Conservation (phyloP, 1,140 invertebrate genomes). For the Neuroterus valhalla region DNA sequence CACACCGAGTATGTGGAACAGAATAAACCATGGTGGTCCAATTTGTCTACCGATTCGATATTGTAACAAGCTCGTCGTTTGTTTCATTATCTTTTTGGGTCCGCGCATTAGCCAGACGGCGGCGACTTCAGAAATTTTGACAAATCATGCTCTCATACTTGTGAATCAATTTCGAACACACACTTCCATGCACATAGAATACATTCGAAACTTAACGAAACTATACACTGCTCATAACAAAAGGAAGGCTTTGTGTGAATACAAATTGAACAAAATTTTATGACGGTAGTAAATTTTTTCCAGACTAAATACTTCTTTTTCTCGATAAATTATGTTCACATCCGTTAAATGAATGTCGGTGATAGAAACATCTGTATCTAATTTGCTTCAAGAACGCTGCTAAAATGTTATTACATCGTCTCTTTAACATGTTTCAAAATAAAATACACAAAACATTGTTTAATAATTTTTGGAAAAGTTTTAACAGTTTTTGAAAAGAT, state of each 20-base stretch:
- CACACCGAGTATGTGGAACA: constrained; percentile 53
- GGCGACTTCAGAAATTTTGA: constrained; percentile 14
- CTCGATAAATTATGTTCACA: neutral
- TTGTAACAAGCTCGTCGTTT: constrained; percentile 74
- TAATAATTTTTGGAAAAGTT: no score
- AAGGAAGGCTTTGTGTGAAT: neutral
- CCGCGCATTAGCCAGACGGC: neutral
- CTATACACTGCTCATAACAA: neutral
- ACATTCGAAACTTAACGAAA: no score
- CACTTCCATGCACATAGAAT: no score
- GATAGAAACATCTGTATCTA: neutral
- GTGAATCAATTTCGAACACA: constrained; percentile 2
- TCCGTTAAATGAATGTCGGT: constrained; percentile 6
- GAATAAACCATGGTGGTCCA: constrained; percentile 70
- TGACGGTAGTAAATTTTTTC: neutral
- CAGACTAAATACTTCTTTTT: neutral
- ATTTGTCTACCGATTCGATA: constrained; percentile 73
- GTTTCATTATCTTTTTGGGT: constrained; percentile 56
- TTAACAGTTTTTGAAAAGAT: no score
- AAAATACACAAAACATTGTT: no score
- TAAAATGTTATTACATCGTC: neutral
- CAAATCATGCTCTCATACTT: constrained; percentile 21
- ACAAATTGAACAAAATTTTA: neutral
- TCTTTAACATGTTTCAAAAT: neutral
- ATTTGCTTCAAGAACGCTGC: constrained; percentile 18